Conservation (phyloP, 2,113 vertebrate species). For the Bubo blakistoni region DNA sequence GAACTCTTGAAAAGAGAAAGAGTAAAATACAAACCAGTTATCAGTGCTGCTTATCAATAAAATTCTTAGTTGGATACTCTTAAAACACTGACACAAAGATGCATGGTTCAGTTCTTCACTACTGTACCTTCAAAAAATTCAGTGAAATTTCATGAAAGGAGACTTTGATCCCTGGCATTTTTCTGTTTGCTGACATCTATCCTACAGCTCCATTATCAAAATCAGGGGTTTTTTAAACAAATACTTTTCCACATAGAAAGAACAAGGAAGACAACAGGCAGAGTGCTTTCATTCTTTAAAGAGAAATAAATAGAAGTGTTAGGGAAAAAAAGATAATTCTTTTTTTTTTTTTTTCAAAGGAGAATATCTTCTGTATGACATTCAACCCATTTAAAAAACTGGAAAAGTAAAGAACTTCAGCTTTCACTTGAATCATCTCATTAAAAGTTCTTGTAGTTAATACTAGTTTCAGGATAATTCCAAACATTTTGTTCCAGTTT, state of each 20-base stretch:
- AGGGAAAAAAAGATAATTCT: neutral
- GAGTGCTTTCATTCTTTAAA: neutral
- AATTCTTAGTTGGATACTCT: neutral
- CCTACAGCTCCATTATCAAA: neutral
- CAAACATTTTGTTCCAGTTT: neutral
- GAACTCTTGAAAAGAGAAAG: neutral
- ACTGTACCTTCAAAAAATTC: neutral
- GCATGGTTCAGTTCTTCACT: neutral
- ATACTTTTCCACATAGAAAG: neutral
- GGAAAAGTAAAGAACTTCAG: neutral
- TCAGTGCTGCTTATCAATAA: neutral
- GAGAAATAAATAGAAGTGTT: neutral
- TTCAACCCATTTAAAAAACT: neutral
- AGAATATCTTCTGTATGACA: neutral
- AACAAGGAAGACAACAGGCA: neutral
- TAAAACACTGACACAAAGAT: neutral
- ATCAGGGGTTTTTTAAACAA: neutral
- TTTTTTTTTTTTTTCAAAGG: neutral
- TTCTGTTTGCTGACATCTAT: neutral
- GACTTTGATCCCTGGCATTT: neutral
- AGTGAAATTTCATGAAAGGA: neutral
- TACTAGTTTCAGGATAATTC: neutral
- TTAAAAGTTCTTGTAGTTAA: neutral
- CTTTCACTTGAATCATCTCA: neutral
- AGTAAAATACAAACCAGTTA: neutral